A percentile compares a stretch with the other conserved stretches of the same genome.
Conservation (phyloP, 2,113 vertebrate species). For the Strix aluco region DNA sequence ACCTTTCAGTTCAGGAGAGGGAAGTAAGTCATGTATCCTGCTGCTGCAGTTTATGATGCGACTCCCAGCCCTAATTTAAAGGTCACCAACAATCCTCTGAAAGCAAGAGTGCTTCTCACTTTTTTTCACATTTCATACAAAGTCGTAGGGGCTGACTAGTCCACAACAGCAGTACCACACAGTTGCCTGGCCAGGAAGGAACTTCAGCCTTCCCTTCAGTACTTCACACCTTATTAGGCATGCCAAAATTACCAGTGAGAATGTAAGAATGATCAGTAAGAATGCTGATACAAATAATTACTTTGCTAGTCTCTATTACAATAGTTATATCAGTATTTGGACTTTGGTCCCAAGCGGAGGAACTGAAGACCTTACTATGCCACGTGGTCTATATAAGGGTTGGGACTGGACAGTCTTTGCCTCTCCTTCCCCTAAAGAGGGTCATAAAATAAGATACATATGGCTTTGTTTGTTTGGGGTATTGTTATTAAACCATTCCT, state of each 20-base stretch:
- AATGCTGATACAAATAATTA: neutral
- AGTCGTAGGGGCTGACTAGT: neutral
- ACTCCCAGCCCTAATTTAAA: conserved; percentile 53
- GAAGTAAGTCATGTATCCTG: neutral
- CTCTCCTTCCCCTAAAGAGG: neutral
- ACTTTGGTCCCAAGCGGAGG: neutral
- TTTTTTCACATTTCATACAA: neutral
- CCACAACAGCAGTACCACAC: neutral
- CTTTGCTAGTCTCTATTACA: neutral
- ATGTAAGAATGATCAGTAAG: neutral
- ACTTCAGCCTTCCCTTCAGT: neutral
- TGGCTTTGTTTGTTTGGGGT: neutral
- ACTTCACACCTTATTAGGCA: neutral
- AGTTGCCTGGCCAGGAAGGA: neutral
- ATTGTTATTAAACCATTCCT: neutral
- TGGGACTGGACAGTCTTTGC: neutral
- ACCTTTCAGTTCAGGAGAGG: neutral
- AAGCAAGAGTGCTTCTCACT: conserved; percentile 7
- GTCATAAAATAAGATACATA: neutral
- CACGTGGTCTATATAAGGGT: neutral
- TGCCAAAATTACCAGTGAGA: neutral
- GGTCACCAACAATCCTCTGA: conserved; percentile 27
- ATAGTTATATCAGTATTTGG: neutral
- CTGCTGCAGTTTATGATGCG: conserved; percentile 34
- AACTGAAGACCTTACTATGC: neutral